A percentile compares a stretch with the other conserved stretches of the same genome.
Conservation (phyloP, 1,140 invertebrate genomes). For the Macrobrachium rosenbergii region DNA sequence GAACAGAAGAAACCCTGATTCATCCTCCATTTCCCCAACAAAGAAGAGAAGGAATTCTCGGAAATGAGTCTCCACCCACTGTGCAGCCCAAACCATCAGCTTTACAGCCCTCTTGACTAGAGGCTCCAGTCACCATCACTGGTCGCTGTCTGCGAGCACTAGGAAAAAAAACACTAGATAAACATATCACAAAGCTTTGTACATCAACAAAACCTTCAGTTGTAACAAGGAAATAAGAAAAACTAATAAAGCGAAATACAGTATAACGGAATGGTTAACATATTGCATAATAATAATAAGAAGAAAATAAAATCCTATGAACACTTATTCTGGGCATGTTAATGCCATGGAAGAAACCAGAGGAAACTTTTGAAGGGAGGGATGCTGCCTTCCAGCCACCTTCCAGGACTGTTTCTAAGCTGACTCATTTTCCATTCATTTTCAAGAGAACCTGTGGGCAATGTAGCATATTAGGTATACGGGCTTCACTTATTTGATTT, state of each 20-base stretch:
- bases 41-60: neutral
- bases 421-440: neutral
- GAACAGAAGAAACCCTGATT: too few species aligned
- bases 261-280: conserved; percentile 39
- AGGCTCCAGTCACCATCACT: conserved; percentile 44
- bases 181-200: conserved; percentile 58
- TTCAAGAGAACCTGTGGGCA: too few species aligned
- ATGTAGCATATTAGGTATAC: too few species aligned
- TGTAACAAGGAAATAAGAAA: conserved; percentile 3
- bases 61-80: neutral
- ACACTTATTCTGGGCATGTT: neutral
- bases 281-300: conserved; percentile 14
- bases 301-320: neutral
- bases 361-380: neutral
- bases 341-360: conserved; percentile 10
- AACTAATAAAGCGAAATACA: neutral
- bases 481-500: too few species aligned
- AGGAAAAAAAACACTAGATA: conserved; percentile 45
- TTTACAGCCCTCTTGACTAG: conserved; percentile 44
- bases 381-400: neutral
- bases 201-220: conserved; percentile 35
- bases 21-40: too few species aligned
- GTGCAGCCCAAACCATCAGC: neutral
- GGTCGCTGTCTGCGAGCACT: conserved; percentile 23
- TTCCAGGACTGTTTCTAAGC: neutral